phyloP scores from a whole-genome alignment of 1,140 invertebrate genomes.

The Papilio polyxenes region DNA sequence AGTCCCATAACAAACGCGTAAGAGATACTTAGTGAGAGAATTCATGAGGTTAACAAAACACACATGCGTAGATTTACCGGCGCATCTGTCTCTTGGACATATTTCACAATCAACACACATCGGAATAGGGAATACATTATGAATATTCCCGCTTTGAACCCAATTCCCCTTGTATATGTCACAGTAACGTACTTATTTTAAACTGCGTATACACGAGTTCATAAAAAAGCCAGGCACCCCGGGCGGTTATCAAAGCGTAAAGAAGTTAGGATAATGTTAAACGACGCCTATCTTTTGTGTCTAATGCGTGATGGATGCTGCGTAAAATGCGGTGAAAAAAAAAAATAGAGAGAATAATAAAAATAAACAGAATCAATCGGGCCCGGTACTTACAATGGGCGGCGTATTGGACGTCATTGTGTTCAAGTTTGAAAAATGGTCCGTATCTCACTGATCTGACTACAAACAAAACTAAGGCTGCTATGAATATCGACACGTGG shows the following conservation, averaged over 20 bases:
- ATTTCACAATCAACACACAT: conserved; percentile 63
- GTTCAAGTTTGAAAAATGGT: conserved; percentile 66
- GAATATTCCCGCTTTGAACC: conserved; percentile 52
- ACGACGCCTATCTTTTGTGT: conserved; percentile 79
- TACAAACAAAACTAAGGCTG: conserved; percentile 63
- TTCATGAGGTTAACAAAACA: conserved; percentile 76
- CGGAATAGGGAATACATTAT: conserved; percentile 50
- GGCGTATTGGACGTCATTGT: conserved; percentile 62
- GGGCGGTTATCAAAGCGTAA: conserved; percentile 78
- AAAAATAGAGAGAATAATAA: conserved; percentile 53
- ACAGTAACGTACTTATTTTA: conserved; percentile 63
- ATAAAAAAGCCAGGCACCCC: conserved; percentile 63
- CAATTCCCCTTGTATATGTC: conserved; percentile 55
- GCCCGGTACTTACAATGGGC: conserved; percentile 64
- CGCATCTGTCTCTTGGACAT: conserved; percentile 67
- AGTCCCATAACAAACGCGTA: conserved; percentile 50
- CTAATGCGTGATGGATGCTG: conserved; percentile 76
- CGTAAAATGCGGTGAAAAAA: conserved; percentile 71
- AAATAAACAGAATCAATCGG: conserved; percentile 69
- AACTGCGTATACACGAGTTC: conserved; percentile 54
- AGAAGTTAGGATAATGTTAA: conserved; percentile 80
- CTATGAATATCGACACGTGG: conserved; percentile 60
- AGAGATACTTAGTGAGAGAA: conserved; percentile 70
- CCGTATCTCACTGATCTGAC: conserved; percentile 59
- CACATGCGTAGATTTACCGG: conserved; percentile 67